These are phyloP conservation scores for Clamator glandarius DNA, from an alignment of 2,797 vertebrate genomes.

Conservation along the genomic window DNA sequence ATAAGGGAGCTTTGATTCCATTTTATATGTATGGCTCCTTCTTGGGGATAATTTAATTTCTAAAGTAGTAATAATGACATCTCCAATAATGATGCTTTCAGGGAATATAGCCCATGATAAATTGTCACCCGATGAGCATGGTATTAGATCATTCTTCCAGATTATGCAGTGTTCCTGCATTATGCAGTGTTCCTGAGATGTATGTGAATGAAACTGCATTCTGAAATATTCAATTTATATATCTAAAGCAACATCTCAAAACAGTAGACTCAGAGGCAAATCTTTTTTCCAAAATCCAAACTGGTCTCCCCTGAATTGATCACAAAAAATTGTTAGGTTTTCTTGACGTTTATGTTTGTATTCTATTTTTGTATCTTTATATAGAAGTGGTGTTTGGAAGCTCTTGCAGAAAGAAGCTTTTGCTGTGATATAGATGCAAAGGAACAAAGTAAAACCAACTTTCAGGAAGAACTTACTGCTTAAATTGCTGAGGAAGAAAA, in stretches of 20 bases:
- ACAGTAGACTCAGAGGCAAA: not conserved
- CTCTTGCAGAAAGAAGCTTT: not conserved
- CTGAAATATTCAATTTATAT: not conserved
- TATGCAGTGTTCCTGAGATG: not conserved
- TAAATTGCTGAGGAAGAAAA: slow-evolving; percentile 31
- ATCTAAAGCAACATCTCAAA: not conserved
- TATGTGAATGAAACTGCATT: not conserved
- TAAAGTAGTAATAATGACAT: slow-evolving; percentile 1
- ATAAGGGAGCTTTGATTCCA: not conserved
- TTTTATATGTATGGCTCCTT: not conserved
- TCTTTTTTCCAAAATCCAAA: not conserved
- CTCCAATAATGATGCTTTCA: slow-evolving; percentile 12
- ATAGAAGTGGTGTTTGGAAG: not conserved
- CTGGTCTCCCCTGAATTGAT: not conserved
- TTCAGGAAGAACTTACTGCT: slow-evolving; percentile 5
- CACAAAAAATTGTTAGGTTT: not conserved
- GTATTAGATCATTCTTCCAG: slow-evolving; percentile 1
- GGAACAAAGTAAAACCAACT: slow-evolving; percentile 6
- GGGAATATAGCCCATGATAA: slow-evolving; percentile 16
- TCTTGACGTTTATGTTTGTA: not conserved
- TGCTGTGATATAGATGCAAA: not conserved
- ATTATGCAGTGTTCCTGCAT: not conserved
- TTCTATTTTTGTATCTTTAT: not conserved
- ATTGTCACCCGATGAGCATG: not conserved
- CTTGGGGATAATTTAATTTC: slow-evolving; percentile 47